Evolutionary conservation across 2,888 invertebrate species (phyloP).

Genomic region (Glaucopsyche alexis): DNA sequence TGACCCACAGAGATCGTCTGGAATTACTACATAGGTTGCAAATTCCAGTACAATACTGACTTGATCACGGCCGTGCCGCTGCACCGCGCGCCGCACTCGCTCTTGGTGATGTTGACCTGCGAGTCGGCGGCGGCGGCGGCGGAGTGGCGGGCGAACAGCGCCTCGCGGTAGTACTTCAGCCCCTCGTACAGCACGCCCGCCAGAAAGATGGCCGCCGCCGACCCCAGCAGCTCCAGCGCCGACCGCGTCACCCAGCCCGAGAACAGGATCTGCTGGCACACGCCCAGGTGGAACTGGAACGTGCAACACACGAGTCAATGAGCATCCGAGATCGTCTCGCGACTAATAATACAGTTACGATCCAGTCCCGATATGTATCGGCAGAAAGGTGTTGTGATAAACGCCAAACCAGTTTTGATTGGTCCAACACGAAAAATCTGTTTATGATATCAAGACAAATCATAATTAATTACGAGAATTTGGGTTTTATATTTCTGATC

Average conservation of each 20-base stretch:
- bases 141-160: conserved; percentile 58
- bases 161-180: conserved; percentile 89
- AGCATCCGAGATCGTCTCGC: not conserved
- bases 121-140: conserved; percentile 59
- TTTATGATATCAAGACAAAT: too few relatives aligned
- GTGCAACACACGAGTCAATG: not conserved
- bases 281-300: conserved; percentile 88
- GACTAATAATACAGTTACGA: too few relatives aligned
- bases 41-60: conserved; percentile 47
- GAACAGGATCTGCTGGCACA: conserved; percentile 88
- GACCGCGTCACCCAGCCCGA: conserved; percentile 87
- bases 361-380: too few relatives aligned
- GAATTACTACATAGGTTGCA: too few relatives aligned
- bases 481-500: too few relatives aligned
- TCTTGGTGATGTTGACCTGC: conserved; percentile 73
- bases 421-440: too few relatives aligned
- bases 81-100: conserved; percentile 68
- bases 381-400: too few relatives aligned
- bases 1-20: too few relatives aligned
- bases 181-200: conserved; percentile 97
- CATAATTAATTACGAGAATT: too few relatives aligned
- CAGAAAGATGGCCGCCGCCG: conserved; percentile 93
- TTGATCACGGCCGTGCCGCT: conserved; percentile 63
- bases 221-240: conserved; percentile 88
- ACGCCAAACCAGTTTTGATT: too few relatives aligned